Percentiles rank a stretch among this genome's conserved stretches.
Conservation (phyloP, 2,113 vertebrate species). For the Grammomys dolichurus region DNA sequence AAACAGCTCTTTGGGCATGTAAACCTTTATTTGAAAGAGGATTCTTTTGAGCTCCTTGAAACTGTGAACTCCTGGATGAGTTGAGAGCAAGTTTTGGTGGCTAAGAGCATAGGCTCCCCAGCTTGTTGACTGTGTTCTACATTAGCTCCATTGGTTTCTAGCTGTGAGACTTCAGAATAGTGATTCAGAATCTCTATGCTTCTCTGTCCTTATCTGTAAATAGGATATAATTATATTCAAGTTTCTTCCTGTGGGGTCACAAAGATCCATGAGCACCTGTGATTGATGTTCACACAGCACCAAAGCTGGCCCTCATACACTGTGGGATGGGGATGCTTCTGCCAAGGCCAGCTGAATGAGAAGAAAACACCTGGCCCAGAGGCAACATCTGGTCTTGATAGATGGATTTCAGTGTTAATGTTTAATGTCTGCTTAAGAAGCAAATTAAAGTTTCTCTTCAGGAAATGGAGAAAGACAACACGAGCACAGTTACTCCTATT, state of each 20-base stretch:
- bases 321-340: rapidly evolving
- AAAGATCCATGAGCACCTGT: not conserved
- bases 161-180: not conserved
- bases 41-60: constrained; percentile 3
- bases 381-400: not conserved
- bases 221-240: not conserved
- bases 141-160: not conserved
- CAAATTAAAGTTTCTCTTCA: not conserved
- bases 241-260: not conserved
- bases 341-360: not conserved
- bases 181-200: not conserved
- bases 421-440: not conserved
- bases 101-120: not conserved
- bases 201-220: not conserved
- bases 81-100: not conserved
- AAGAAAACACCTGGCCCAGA: not conserved
- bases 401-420: not conserved
- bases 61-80: not conserved
- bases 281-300: not conserved
- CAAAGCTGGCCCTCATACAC: not conserved
- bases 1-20: not conserved
- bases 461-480: not conserved
- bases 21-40: not conserved
- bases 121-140: not conserved
- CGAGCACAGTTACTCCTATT: not conserved